phyloP scores from a whole-genome alignment of 2,113 vertebrate species.

The Leptobrachium leishanense region DNA sequence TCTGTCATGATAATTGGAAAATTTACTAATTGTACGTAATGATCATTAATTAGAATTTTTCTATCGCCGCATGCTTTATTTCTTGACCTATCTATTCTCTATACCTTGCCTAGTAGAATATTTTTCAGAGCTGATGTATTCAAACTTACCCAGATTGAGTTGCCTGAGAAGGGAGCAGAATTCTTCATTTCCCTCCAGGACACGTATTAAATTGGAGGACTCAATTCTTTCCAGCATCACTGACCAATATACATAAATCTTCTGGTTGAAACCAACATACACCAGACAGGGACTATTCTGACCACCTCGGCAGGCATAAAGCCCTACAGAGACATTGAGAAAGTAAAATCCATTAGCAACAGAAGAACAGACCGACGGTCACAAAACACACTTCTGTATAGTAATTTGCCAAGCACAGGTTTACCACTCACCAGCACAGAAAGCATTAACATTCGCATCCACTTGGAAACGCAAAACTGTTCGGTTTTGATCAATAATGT shows the following conservation, averaged over 20 bases:
- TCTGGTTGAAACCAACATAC: conserved; percentile 94
- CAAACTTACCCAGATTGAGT: conserved; percentile 80
- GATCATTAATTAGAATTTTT: no score
- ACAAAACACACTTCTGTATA: not conserved
- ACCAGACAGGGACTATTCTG: conserved; percentile 92
- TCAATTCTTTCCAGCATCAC: conserved; percentile 93
- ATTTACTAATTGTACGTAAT: no score
- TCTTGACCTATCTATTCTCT: no score
- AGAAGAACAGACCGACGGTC: not conserved
- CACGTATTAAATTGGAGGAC: conserved; percentile 85
- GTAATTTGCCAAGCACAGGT: not conserved
- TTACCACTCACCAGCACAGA: conserved; percentile 84
- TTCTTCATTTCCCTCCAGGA: conserved; percentile 78
- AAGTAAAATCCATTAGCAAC: not conserved
- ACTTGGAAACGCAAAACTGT: conserved; percentile 94
- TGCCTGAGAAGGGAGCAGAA: conserved; percentile 69
- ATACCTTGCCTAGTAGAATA: not conserved
- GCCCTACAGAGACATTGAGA: conserved; percentile 66
- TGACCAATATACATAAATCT: conserved; percentile 96
- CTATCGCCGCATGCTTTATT: no score
- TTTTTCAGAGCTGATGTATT: not conserved
- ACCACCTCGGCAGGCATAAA: conserved; percentile 90
- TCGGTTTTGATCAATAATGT: conserved; percentile 93
- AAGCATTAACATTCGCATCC: conserved; percentile 95
- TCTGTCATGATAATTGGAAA: no score